These are phyloP conservation scores for Lycaon pictus DNA, from an alignment of 2,113 vertebrate species.

Conservation along the genomic window DNA sequence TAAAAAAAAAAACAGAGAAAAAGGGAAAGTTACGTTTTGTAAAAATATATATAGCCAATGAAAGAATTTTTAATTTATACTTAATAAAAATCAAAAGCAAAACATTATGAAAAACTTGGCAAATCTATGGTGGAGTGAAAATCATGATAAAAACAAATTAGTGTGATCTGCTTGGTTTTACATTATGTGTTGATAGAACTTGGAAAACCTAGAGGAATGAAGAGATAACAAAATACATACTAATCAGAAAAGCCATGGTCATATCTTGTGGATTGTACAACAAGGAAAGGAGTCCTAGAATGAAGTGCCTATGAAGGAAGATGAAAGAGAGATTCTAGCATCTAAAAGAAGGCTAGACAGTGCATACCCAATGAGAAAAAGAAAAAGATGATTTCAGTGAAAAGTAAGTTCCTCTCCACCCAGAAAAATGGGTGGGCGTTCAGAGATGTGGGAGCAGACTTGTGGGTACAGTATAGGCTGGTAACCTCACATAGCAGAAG, in stretches of 20 bases:
- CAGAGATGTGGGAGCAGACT: background rate
- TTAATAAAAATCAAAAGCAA: slow-evolving; percentile 19
- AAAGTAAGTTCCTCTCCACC: background rate
- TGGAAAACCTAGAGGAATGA: background rate
- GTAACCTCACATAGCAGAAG: background rate
- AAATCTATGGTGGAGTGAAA: background rate
- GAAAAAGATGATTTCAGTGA: background rate
- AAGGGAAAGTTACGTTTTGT: background rate
- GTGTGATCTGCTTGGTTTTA: background rate
- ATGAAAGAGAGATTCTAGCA: background rate
- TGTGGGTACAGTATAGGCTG: background rate
- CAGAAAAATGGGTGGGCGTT: background rate
- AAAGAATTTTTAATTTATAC: background rate
- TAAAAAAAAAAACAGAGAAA: background rate
- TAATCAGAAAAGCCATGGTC: background rate
- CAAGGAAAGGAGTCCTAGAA: background rate
- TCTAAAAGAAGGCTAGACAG: background rate
- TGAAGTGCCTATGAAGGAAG: background rate
- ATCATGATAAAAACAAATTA: background rate
- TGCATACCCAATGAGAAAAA: too few species aligned
- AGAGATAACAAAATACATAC: background rate
- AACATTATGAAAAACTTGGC: background rate
- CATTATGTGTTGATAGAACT: background rate
- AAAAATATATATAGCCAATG: background rate
- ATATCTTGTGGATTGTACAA: too few species aligned